Conservation (phyloP, 1,140 invertebrate genomes). For the Patella vulgata region DNA sequence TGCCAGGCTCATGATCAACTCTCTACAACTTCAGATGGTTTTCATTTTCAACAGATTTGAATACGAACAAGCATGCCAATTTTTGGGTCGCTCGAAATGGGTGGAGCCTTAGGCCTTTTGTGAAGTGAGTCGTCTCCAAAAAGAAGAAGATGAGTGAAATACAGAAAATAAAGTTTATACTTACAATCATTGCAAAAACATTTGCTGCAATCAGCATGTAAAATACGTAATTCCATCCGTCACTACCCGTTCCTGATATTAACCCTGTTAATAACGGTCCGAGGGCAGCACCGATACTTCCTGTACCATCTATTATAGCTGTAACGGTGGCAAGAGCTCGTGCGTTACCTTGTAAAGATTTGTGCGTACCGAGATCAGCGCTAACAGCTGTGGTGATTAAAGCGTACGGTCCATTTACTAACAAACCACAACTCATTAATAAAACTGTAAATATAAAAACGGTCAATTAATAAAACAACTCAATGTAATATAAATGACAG, state of each 20-base stretch:
- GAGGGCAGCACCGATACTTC: constrained; percentile 90
- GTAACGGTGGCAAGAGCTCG: constrained; percentile 95
- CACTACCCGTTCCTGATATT: constrained; percentile 69
- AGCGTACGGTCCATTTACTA: constrained; percentile 96
- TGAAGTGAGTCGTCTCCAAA: too few species aligned
- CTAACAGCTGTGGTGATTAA: constrained; percentile 96
- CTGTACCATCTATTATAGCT: constrained; percentile 96
- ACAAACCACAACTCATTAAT: constrained; percentile 79
- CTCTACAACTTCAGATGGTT: too few species aligned
- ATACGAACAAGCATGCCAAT: too few species aligned
- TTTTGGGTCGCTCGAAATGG: too few species aligned
- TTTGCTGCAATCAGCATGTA: constrained; percentile 90
- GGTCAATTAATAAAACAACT: not conserved
- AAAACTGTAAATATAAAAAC: constrained; percentile 68
- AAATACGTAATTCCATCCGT: constrained; percentile 88
- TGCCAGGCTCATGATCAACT: too few species aligned
- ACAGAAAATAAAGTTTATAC: too few species aligned
- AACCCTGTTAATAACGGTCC: constrained; percentile 91
- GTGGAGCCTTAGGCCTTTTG: too few species aligned
- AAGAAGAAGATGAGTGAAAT: too few species aligned
- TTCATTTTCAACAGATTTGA: too few species aligned
- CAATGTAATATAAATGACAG: not conserved
- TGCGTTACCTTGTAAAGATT: constrained; percentile 82
- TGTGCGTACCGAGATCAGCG: constrained; percentile 91
- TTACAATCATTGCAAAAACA: constrained; percentile 78